Conservation (phyloP, 2,113 vertebrate genomes). For the Erythrolamprus reginae region DNA sequence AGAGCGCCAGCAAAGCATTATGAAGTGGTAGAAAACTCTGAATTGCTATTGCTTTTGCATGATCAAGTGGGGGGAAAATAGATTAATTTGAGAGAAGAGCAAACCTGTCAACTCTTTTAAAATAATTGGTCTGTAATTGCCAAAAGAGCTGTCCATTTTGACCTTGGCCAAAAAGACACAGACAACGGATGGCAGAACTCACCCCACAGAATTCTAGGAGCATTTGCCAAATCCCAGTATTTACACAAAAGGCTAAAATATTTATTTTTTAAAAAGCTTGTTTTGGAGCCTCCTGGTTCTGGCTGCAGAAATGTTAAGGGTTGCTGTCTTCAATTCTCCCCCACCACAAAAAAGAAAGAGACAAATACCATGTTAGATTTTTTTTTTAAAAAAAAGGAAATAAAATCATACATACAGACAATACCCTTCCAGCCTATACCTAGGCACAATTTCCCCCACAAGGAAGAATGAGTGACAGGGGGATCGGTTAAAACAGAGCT, state of each 20-base stretch:
- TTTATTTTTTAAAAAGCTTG: too few species aligned
- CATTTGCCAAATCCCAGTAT: neutral
- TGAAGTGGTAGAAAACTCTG: neutral
- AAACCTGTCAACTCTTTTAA: neutral
- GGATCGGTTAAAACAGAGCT: neutral
- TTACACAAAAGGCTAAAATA: neutral
- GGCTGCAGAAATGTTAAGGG: neutral
- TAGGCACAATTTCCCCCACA: neutral
- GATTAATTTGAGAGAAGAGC: neutral
- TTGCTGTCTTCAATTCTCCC: neutral
- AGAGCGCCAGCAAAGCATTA: neutral
- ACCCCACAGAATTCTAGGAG: neutral
- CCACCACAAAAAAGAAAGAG: neutral
- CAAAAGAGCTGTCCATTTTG: neutral
- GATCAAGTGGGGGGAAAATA: neutral
- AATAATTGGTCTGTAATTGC: neutral
- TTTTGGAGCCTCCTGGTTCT: neutral
- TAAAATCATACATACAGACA: neutral
- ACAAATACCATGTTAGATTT: neutral
- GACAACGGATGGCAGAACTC: neutral
- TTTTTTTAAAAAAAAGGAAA: neutral
- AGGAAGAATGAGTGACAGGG: neutral
- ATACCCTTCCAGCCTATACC: neutral
- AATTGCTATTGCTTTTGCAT: neutral
- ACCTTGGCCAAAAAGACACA: neutral